Conservation (phyloP, 2,888 invertebrate genomes). For the Tachina fera region DNA sequence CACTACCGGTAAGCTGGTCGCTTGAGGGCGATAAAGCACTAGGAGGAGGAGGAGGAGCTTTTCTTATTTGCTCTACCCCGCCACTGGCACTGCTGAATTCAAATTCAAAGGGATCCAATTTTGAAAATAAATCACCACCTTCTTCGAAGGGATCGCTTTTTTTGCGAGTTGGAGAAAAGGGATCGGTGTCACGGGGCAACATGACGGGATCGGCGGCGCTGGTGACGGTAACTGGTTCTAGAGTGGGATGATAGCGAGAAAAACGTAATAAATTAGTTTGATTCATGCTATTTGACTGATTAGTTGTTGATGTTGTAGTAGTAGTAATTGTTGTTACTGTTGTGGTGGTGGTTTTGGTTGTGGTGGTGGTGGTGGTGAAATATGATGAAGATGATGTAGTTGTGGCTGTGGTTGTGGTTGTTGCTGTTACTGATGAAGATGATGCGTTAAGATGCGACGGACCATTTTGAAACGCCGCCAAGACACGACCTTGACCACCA, state of each 20-base stretch:
- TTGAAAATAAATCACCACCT: constrained; percentile 81
- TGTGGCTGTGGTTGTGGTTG: constrained; percentile 15
- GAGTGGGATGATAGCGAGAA: constrained; percentile 69
- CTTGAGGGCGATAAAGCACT: constrained; percentile 43
- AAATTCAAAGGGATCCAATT: constrained; percentile 82
- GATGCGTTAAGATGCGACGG: constrained; percentile 28
- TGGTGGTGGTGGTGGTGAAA: constrained; percentile 34
- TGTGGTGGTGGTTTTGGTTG: constrained; percentile 24
- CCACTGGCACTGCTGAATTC: constrained; percentile 75
- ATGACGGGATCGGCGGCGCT: constrained; percentile 82
- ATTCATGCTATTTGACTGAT: constrained; percentile 53
- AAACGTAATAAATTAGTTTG: constrained; percentile 71
- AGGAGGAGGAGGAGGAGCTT: constrained; percentile 12
- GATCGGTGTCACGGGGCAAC: constrained; percentile 82
- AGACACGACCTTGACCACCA: constrained; percentile 45
- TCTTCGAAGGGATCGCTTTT: constrained; percentile 88
- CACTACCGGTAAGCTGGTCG: constrained; percentile 6
- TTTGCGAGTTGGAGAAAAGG: constrained; percentile 82
- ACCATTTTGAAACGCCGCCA: constrained; percentile 38
- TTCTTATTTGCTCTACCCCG: constrained; percentile 50
- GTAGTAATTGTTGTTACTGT: constrained; percentile 2
- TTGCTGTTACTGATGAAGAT: constrained; percentile 21
- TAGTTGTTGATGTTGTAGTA: constrained; percentile 37
- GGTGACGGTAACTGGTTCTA: constrained; percentile 73
- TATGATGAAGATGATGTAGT: constrained; percentile 42